These are phyloP conservation scores for Reinhardtius hippoglossoides DNA, from an alignment of 2,113 vertebrate species.

Conservation along the genomic window DNA sequence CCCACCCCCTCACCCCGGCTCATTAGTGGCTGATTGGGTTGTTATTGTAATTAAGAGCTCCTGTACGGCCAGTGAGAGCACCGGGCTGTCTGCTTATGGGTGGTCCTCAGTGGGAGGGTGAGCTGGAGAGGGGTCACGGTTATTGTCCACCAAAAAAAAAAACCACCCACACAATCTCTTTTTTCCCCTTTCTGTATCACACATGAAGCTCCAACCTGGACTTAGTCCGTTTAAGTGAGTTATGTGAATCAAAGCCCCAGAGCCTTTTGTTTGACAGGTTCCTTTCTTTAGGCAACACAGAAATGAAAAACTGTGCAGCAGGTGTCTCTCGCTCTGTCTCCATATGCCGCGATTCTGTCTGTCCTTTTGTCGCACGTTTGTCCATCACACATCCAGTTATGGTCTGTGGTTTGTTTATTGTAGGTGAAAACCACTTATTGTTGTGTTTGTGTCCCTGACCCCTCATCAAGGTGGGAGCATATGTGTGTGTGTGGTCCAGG, in stretches of 20 bases:
- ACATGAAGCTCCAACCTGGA: not conserved
- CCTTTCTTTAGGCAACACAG: not conserved
- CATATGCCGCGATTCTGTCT: not conserved
- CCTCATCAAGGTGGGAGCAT: slow-evolving; percentile 6
- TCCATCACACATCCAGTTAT: not conserved
- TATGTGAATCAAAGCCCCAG: not conserved
- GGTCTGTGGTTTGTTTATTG: not conserved
- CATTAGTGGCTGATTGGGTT: slow-evolving; percentile 73
- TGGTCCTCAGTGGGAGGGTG: slow-evolving; percentile 63
- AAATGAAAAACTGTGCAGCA: slow-evolving; percentile 18
- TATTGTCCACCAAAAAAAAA: slow-evolving; percentile 57
- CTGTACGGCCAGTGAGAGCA: slow-evolving; percentile 61
- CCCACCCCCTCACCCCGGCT: slow-evolving; percentile 28
- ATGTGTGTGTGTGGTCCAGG: slow-evolving; percentile 27
- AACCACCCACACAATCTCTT: slow-evolving; percentile 1
- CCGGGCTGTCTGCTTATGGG: slow-evolving; percentile 62
- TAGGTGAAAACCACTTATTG: slow-evolving; percentile 1
- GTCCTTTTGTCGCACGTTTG: not conserved
- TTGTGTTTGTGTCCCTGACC: slow-evolving; percentile 11
- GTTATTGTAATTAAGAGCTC: slow-evolving; percentile 76
- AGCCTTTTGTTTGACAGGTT: not conserved
- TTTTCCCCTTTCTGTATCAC: not conserved
- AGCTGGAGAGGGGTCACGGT: slow-evolving; percentile 37
- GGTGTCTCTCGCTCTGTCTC: slow-evolving; percentile 8
- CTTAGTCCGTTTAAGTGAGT: not conserved